A percentile compares a stretch with the other conserved stretches of the same genome.
Conservation (phyloP, 2,113 vertebrate species). For the Mobula hypostoma region DNA sequence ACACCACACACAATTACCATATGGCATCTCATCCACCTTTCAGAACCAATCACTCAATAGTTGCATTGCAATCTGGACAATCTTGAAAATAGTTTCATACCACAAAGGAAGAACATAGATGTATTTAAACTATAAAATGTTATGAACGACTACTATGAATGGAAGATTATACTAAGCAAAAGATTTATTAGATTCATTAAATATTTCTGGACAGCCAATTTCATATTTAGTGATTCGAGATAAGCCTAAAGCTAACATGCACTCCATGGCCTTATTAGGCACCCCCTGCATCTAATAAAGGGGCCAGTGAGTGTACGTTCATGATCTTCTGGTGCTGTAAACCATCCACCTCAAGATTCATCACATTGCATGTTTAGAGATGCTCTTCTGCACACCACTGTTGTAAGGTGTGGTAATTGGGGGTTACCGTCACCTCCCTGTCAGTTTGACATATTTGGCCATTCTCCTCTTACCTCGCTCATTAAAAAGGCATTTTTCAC, state of each 20-base stretch:
- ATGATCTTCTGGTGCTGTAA: too few species aligned
- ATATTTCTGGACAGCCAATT: background rate
- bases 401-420: too few species aligned
- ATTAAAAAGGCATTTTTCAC: too few species aligned
- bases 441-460: too few species aligned
- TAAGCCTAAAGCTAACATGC: background rate
- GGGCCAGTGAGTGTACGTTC: too few species aligned
- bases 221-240: background rate
- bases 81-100: constrained; percentile 16
- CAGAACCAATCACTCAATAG: background rate
- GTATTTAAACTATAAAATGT: background rate
- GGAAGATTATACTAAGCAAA: background rate
- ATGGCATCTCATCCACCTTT: background rate
- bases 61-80: background rate
- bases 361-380: too few species aligned
- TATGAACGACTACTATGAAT: background rate
- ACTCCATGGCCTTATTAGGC: too few species aligned
- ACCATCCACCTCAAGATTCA: too few species aligned
- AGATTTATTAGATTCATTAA: background rate
- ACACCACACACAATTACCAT: background rate
- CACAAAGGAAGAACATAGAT: background rate
- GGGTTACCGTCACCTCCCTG: too few species aligned
- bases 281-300: too few species aligned
- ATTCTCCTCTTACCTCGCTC: too few species aligned
- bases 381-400: too few species aligned